Conservation (phyloP, 53 echinoderm and acorn worm species). For the Zoroaster sp. region DNA sequence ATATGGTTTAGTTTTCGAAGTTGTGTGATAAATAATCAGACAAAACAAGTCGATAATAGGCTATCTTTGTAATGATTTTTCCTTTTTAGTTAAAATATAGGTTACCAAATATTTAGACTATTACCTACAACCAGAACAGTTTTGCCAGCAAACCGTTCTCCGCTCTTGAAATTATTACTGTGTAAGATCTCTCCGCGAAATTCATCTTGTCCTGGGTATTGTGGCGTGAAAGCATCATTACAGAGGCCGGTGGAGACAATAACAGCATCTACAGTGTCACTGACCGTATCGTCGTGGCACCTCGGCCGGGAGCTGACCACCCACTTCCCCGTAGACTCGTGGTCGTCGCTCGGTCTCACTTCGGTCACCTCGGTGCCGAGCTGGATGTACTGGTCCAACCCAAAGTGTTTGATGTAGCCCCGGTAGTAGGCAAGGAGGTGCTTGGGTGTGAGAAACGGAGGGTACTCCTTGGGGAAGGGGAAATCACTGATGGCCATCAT, state of each 20-base stretch:
- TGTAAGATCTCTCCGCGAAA: constrained; percentile 79
- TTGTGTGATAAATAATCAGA: too few species aligned
- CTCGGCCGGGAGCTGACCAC: constrained; percentile 46
- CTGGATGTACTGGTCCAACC: constrained; percentile 71
- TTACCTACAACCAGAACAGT: constrained; percentile 86
- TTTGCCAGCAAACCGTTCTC: constrained; percentile 68
- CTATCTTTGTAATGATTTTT: too few species aligned
- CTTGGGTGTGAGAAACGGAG: constrained; percentile 56
- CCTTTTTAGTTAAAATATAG: too few species aligned
- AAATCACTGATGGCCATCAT: constrained; percentile 92
- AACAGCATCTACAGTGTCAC: constrained; percentile 58
- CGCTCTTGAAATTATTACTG: constrained; percentile 78
- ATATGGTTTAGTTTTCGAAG: too few species aligned
- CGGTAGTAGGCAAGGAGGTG: constrained; percentile 66
- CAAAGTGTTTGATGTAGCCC: constrained; percentile 70
- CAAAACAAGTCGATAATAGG: too few species aligned
- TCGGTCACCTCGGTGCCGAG: constrained; percentile 72
- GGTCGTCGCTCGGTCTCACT: constrained; percentile 67
- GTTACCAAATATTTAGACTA: neutral
- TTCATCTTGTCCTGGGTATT: constrained; percentile 69
- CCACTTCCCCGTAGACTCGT: constrained; percentile 76
- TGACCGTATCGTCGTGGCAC: neutral
- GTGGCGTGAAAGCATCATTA: constrained; percentile 47
- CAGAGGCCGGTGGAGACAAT: constrained; percentile 82
- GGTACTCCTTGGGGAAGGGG: constrained; percentile 69